Conservation (phyloP, 2,797 vertebrate genomes). For the Sandelia bainsii region DNA sequence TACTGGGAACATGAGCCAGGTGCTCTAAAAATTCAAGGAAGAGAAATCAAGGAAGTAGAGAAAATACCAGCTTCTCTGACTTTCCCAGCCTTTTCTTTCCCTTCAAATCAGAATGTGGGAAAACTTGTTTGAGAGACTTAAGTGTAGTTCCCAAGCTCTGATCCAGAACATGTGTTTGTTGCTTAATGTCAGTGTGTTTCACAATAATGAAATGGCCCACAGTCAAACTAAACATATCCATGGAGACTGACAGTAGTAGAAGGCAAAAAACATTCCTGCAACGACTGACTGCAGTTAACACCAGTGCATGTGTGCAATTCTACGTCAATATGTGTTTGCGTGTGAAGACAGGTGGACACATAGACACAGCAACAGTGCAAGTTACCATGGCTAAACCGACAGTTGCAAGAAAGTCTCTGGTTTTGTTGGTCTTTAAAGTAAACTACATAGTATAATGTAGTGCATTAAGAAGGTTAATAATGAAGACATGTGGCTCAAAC, state of each 20-base stretch:
- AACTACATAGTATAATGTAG: conserved; percentile 8
- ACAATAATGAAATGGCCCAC: conserved; percentile 71
- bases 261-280: conserved; percentile 37
- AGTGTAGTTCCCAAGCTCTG: conserved; percentile 60
- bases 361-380: conserved; percentile 20
- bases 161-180: conserved; percentile 78
- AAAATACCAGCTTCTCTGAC: not conserved
- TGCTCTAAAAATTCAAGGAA: not conserved
- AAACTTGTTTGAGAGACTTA: conserved; percentile 46
- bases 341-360: not conserved
- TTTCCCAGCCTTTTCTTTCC: conserved; percentile 26
- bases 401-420: conserved; percentile 8
- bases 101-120: conserved; percentile 56
- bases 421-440: conserved; percentile 16
- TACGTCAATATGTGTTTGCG: not conserved
- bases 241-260: conserved; percentile 22
- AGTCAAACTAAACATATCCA: conserved; percentile 70
- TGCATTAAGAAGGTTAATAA: conserved; percentile 40
- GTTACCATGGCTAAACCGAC: not conserved
- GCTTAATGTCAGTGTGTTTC: conserved; percentile 73
- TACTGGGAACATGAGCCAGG: not conserved
- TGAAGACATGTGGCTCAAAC: conserved; percentile 26
- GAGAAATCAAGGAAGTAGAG: not conserved
- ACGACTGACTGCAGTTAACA: conserved; percentile 37
- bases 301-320: conserved; percentile 5